Evolutionary conservation across 2,888 invertebrate species (phyloP), one percentile per base, ranked within the genome.

Genomic region (Ptychoptera contaminata): DNA sequence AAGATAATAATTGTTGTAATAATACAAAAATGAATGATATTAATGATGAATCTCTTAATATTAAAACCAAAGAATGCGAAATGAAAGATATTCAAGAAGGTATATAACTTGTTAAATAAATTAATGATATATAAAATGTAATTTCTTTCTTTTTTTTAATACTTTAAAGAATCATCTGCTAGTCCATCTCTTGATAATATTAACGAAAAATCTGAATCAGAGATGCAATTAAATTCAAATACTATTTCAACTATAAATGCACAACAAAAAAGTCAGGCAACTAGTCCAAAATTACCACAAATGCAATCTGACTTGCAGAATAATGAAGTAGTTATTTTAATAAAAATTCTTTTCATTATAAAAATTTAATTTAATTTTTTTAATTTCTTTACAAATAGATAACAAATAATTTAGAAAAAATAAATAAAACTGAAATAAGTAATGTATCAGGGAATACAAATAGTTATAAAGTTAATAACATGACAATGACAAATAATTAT

Each of bases 231-330:
- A 15, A 23, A 36, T 30, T 47, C 48, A 50, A 51, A 47, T 48
- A 37, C 9, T 11, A n/a, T 16, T 15, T 15, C 31, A 54, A 56
- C 58, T 49, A 60, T 57, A 38, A 62, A 62, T 47, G 58, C 58
- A 49, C 62, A 62, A 44, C 63, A 63, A 52, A 60, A 65, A 51
- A 60, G 64, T 50, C 65, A 66, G 55, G 65, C 65, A 45, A 66
- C 65, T 47, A 66, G 65, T 57, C 65, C 65, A 46, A 66, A 66
- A 48, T 63, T 66, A 53, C 66, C 65, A 37, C 47, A 49, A 23
- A 23, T 23, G 23, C 23, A 3, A 23, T 3, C 23, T 5, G 23
- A 23, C 23, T 23, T 23, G 23, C 23, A 23, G 7, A 23, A 23
- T 23, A 43, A 43, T 43, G 47, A 50, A 34, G 48, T 48, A 46